A percentile compares a stretch with the other conserved stretches of the same genome.
phyloP scores from a whole-genome alignment of 2,888 invertebrate genomes.

The Pristionchus japonicus region DNA sequence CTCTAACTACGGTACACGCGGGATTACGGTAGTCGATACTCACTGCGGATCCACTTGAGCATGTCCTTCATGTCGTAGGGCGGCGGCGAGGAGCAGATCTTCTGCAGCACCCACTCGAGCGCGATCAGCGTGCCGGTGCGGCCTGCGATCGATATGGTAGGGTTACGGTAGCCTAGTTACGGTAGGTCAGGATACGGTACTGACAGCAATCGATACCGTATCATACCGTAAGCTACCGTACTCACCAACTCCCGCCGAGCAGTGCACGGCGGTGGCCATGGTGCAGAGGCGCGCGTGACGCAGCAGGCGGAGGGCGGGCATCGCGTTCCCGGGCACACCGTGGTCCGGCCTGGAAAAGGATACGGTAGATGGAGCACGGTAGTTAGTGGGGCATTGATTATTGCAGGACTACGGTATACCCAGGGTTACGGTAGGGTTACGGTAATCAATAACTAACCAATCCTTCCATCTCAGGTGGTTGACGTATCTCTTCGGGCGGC shows the following conservation, averaged over 20 bases:
- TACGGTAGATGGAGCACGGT: too few species aligned
- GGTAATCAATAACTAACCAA: too few species aligned
- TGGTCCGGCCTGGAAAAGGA: background rate
- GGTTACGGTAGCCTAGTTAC: background rate
- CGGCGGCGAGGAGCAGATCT: background rate
- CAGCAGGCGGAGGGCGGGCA: slow-evolving; percentile 56
- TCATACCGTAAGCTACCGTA: background rate
- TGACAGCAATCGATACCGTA: background rate
- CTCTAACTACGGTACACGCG: too few species aligned
- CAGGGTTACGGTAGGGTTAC: background rate
- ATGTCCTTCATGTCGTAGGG: slow-evolving; percentile 28
- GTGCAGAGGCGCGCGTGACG: slow-evolving; percentile 39
- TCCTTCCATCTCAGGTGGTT: background rate
- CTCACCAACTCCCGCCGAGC: slow-evolving; percentile 25
- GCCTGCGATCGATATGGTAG: background rate
- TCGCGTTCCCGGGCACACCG: slow-evolving; percentile 28
- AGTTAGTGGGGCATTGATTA: background rate
- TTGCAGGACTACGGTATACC: background rate
- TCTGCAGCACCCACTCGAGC: background rate
- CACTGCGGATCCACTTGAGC: background rate
- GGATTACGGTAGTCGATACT: background rate
- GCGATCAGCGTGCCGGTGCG: background rate
- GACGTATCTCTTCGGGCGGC: background rate
- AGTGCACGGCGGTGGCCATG: background rate
- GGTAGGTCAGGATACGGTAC: background rate